Evolutionary conservation across 2,888 invertebrate species (phyloP), one percentile per base, ranked within the genome.

Genomic region (Leptinotarsa rubiginosa): DNA sequence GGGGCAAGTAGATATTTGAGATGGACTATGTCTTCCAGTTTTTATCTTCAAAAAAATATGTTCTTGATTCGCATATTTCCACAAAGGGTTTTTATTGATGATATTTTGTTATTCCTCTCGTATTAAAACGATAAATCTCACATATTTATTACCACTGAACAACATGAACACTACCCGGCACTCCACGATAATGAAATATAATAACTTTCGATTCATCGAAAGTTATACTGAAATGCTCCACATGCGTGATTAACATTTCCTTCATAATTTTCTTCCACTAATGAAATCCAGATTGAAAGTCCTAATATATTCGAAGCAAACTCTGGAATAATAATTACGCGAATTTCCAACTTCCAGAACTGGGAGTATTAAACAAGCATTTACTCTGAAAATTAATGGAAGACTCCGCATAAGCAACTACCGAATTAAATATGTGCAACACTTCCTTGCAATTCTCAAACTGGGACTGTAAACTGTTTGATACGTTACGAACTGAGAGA

Each of bases 281-380:
- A 69, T 56, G 69, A 56, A 56, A 69, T 59, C 69, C 69, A 41
- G 56, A 69, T 49, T 56, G 56, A 56, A 56, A 59, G 47, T 69
- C 25, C 69, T 69, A 56, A 69, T 69, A 56, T 69, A 69, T 69
- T 54, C 69, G 69, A 56, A 56, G 56, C 59, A 69, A 69, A 56
- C 69, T 69, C 56, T 1, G 59, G 69, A 56, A 69, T 69, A 56
- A 69, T 69, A 69, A 69, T 59, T 69, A 56, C 56, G n/a, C 47
- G 56, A 69, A 69, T 69, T 69, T n/a, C 69, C 69, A 69, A 69
- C 56, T 69, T 56, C 22, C 47, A 5, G 31, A 56, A 69, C 69
- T 47, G 20, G 56, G n/a, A 56, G 52, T 69, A 69, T 69, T 69
- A 69, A 69, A 69, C 69, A 69, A 69, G 69, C 69, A 59, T 69